Percentiles rank a stretch among this genome's conserved stretches.
Conservation (phyloP, 2,113 vertebrate genomes). For the Chionodraco myersi region DNA sequence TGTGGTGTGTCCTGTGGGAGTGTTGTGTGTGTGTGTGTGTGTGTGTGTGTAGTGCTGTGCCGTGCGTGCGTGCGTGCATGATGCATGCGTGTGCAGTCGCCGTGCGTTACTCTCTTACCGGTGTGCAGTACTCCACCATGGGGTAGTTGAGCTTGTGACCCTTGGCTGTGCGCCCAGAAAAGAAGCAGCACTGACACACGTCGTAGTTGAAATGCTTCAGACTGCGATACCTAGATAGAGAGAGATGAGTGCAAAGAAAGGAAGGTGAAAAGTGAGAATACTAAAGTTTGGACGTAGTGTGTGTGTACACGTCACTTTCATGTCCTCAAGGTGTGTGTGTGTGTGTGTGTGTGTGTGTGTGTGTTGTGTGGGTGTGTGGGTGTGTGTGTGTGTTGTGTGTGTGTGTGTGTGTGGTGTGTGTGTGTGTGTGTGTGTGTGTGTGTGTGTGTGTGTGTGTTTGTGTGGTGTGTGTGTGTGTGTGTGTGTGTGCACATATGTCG, state of each 20-base stretch:
- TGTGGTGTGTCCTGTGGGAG: too few relatives aligned
- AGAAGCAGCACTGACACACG: constrained; percentile 99
- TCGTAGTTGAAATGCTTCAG: constrained; percentile 99
- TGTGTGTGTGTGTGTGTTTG: constrained; percentile 6
- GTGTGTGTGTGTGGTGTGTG: too few relatives aligned
- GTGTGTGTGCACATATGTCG: neutral
- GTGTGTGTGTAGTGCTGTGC: too few relatives aligned
- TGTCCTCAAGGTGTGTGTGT: constrained; percentile 48
- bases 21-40: too few relatives aligned
- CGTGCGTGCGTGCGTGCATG: too few relatives aligned
- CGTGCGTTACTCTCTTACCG: constrained; percentile 82
- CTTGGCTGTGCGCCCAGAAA: constrained; percentile 98
- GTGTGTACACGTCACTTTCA: constrained; percentile 4
- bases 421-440: too few relatives aligned
- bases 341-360: constrained; percentile 10
- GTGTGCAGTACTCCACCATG: constrained; percentile 99
- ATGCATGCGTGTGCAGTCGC: too few relatives aligned
- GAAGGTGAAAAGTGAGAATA: neutral
- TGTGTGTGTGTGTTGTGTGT: neutral
- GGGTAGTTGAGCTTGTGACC: constrained; percentile 99
- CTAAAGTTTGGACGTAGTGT: neutral
- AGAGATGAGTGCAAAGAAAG: neutral
- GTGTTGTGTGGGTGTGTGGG: too few relatives aligned
- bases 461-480: too few relatives aligned
- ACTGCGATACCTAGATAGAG: constrained; percentile 91